A percentile compares a stretch with the other conserved stretches of the same genome.
Conservation (phyloP, 2,888 invertebrate species). For the Scelioninae gen. 2 region DNA sequence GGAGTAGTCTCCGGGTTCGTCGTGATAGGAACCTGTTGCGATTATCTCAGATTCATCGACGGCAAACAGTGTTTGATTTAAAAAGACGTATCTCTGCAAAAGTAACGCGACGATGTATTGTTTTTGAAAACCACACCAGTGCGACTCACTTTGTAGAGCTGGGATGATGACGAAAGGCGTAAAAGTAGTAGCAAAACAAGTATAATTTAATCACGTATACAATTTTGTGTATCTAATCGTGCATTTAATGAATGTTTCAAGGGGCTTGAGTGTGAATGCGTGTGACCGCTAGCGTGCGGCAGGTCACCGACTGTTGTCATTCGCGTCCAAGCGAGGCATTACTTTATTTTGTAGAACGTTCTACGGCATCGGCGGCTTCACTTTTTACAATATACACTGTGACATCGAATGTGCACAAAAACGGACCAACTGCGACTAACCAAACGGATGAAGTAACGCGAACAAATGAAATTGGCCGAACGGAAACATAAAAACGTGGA, state of each 20-base stretch:
- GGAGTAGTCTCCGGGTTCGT: constrained; percentile 84
- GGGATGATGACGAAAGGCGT: background rate
- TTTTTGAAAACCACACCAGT: constrained; percentile 4
- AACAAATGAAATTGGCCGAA: background rate
- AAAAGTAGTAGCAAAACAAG: constrained; percentile 30
- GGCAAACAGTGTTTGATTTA: too few species aligned
- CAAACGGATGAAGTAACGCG: background rate
- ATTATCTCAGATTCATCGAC: constrained; percentile 81
- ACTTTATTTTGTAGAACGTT: constrained; percentile 8
- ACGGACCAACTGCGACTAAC: too few species aligned
- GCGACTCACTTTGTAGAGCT: constrained; percentile 3
- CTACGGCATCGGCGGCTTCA: background rate
- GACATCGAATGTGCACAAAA: background rate
- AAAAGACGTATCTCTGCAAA: background rate
- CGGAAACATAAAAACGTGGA: background rate
- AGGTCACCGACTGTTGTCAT: background rate
- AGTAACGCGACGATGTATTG: background rate
- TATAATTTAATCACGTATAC: constrained; percentile 28
- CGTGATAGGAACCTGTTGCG: constrained; percentile 80
- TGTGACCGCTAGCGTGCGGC: constrained; percentile 27
- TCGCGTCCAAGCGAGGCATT: background rate
- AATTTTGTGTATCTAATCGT: constrained; percentile 37
- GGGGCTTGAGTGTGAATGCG: constrained; percentile 37
- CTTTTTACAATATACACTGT: background rate
- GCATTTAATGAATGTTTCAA: constrained; percentile 35